Conservation (phyloP, 1,140 invertebrate species). For the Formica exsecta region DNA sequence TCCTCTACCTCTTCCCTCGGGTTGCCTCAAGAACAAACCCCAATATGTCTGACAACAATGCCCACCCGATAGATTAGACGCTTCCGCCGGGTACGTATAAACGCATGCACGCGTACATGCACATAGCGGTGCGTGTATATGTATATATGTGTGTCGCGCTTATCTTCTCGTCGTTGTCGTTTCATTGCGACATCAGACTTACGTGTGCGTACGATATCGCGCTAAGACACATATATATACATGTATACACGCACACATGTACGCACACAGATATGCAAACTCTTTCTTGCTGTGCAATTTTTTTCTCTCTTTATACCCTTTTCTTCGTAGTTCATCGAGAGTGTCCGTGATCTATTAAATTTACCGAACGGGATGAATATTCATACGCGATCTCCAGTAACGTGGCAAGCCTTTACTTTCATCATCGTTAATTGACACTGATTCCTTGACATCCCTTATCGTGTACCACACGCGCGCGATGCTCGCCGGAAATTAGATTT, state of each 20-base stretch:
- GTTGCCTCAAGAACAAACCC: constrained; percentile 86
- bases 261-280: not conserved
- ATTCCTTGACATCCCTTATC: constrained; percentile 74
- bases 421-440: constrained; percentile 76
- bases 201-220: not conserved
- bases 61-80: constrained; percentile 84
- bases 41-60: constrained; percentile 86
- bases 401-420: constrained; percentile 75
- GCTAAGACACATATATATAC: not conserved
- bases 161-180: constrained; percentile 60
- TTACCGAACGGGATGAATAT: constrained; percentile 72
- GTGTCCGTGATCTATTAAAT: constrained; percentile 72
- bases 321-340: constrained; percentile 50
- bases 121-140: not conserved
- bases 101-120: constrained; percentile 42
- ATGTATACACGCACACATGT: too few relatives aligned
- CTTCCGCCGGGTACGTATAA: constrained; percentile 76
- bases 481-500: constrained; percentile 71
- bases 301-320: constrained; percentile 64
- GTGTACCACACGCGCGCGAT: constrained; percentile 55
- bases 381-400: constrained; percentile 68
- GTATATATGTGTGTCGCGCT: constrained; percentile 14
- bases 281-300: constrained; percentile 53
- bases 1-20: constrained; percentile 65
- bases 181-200: constrained; percentile 25